Conservation (phyloP, 2,113 vertebrate genomes). For the Ciconia boyciana region DNA sequence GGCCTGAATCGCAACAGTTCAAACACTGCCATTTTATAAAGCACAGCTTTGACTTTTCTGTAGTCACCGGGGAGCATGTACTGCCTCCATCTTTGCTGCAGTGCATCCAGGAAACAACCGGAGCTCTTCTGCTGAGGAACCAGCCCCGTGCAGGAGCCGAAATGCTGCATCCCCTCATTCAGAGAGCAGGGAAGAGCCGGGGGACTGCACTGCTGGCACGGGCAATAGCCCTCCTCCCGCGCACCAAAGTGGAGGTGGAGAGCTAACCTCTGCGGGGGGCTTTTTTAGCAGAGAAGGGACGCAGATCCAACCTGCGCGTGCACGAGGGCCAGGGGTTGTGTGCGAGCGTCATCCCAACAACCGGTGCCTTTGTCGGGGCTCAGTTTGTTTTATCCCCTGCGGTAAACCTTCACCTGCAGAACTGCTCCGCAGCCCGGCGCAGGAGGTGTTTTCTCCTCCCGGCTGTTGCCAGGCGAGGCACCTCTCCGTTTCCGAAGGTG, state of each 20-base stretch:
- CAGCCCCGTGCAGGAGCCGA: background rate
- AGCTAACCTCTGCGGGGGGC: background rate
- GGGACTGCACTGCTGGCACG: rapidly evolving
- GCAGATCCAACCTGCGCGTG: rapidly evolving
- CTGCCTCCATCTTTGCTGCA: background rate
- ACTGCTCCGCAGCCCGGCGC: rapidly evolving
- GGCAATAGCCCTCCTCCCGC: background rate
- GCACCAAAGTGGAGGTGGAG: background rate
- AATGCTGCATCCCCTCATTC: rapidly evolving
- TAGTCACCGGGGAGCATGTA: rapidly evolving
- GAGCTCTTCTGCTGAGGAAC: background rate
- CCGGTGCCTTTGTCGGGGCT: background rate
- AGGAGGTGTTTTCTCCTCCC: background rate
- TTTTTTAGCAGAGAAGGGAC: background rate
- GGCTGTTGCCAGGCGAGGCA: too few relatives aligned
- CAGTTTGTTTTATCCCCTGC: rapidly evolving
- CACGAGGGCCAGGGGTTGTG: background rate
- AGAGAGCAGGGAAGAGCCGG: background rate
- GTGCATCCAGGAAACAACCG: background rate
- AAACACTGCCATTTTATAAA: background rate
- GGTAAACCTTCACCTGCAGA: background rate
- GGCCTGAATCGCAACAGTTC: rapidly evolving
- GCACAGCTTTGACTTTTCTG: background rate
- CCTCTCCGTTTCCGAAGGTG: background rate
- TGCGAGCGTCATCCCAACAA: rapidly evolving